Evolutionary conservation across 2,113 vertebrate species (phyloP).

Genomic region (Camelus dromedarius): DNA sequence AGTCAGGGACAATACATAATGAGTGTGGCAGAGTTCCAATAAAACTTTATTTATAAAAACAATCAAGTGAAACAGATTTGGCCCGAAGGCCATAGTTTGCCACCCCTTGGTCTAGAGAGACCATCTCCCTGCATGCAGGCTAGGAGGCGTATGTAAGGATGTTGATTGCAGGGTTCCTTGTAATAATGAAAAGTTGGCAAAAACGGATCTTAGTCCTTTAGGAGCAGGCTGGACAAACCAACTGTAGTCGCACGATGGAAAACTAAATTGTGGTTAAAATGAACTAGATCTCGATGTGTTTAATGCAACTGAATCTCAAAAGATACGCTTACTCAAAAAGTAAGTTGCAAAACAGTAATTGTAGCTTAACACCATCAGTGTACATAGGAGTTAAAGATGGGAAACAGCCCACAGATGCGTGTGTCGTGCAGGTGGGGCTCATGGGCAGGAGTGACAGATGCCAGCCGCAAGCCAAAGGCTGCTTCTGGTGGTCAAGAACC

Average conservation of each 20-base stretch:
- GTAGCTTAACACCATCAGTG: background rate
- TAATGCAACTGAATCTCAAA: background rate
- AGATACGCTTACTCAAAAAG: background rate
- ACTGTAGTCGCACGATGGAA: background rate
- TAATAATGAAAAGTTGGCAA: background rate
- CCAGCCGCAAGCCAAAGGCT: background rate
- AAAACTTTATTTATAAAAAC: background rate
- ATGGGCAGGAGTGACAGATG: background rate
- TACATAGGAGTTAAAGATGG: background rate
- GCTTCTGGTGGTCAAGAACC: background rate
- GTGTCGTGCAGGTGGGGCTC: background rate
- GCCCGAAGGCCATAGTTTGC: background rate
- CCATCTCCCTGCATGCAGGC: background rate
- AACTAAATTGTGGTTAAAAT: background rate
- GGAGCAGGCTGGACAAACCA: background rate
- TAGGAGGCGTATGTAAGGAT: background rate
- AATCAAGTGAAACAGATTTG: background rate
- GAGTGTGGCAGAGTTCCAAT: background rate
- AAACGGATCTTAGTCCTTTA: background rate
- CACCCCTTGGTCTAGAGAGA: background rate
- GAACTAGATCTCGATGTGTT: background rate
- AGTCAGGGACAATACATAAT: background rate
- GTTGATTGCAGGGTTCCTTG: background rate
- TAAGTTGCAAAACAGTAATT: background rate
- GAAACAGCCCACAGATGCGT: fast-evolving